Evolutionary conservation across 2,888 invertebrate genomes (phyloP).

Genomic region (Drosophila kuntzei): DNA sequence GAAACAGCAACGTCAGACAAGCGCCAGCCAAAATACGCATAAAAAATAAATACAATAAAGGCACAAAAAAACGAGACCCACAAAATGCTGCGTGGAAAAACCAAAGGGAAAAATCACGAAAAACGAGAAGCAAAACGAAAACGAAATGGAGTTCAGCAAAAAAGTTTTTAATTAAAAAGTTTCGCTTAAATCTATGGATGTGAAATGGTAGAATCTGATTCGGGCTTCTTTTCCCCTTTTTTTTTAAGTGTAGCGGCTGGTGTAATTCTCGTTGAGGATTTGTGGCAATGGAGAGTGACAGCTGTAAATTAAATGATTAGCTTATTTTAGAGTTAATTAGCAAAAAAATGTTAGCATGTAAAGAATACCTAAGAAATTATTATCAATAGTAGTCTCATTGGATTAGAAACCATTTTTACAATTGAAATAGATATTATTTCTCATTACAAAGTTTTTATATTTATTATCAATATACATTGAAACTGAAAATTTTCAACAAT

Average conservation of each 20-base stretch:
- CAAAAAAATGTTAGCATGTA: slow-evolving; percentile 1
- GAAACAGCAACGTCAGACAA: slow-evolving; percentile 54
- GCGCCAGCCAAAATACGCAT: slow-evolving; percentile 74
- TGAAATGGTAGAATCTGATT: slow-evolving; percentile 41
- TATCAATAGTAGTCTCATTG: no score
- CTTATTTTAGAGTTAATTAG: slow-evolving; percentile 30
- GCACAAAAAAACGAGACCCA: slow-evolving; percentile 13
- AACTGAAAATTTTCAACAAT: no score
- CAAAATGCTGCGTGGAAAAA: slow-evolving; percentile 7
- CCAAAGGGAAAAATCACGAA: slow-evolving; percentile 32
- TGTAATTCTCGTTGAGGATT: slow-evolving; percentile 18
- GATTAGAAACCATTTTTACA: no score
- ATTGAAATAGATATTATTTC: no score
- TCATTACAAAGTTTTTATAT: no score
- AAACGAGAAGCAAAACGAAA: slow-evolving; percentile 29
- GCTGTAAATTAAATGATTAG: slow-evolving; percentile 49
- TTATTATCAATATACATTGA: no score
- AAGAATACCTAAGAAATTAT: not conserved
- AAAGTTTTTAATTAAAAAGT: slow-evolving; percentile 79
- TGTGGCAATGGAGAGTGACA: slow-evolving; percentile 36
- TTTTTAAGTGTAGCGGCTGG: slow-evolving; percentile 6
- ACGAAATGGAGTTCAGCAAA: slow-evolving; percentile 28
- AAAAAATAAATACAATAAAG: slow-evolving; percentile 60
- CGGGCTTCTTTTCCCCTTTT: slow-evolving; percentile 7
- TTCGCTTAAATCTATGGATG: slow-evolving; percentile 70